Conservation (phyloP, 2,113 vertebrate genomes). For the Paratilapia polleni region DNA sequence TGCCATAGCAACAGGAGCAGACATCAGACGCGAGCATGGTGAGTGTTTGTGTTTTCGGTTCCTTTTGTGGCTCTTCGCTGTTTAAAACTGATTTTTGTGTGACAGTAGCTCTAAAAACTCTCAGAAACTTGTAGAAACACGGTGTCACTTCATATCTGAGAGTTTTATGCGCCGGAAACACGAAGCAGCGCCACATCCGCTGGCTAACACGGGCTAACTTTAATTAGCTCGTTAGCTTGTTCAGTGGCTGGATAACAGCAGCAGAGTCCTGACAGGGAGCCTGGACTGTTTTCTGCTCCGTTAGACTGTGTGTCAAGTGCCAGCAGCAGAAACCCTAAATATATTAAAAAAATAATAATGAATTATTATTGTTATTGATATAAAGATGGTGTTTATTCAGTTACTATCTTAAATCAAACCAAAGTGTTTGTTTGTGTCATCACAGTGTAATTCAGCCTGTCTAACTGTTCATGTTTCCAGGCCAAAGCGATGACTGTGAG, state of each 20-base stretch:
- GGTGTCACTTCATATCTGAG: accelerated
- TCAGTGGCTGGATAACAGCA: not conserved
- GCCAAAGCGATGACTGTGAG: slow-evolving; percentile 94
- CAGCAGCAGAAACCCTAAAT: not conserved
- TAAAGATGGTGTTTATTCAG: not conserved
- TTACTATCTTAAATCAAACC: not conserved
- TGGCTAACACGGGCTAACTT: slow-evolving; percentile 9
- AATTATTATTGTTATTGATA: not conserved
- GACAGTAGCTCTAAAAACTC: not conserved
- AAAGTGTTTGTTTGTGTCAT: not conserved
- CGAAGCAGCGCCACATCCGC: not conserved
- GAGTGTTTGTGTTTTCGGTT: slow-evolving; percentile 8
- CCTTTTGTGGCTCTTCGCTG: not conserved
- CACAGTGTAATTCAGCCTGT: not conserved
- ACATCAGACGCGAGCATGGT: slow-evolving; percentile 59
- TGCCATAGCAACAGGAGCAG: slow-evolving; percentile 68
- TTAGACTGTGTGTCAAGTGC: not conserved
- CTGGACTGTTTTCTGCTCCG: not conserved
- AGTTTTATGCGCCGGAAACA: accelerated
- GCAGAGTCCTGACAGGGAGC: too few species aligned
- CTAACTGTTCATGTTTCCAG: slow-evolving; percentile 73
- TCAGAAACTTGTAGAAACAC: not conserved
- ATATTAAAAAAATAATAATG: not conserved
- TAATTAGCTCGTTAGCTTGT: slow-evolving; percentile 44
- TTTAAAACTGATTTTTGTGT: not conserved